Conservation (phyloP, 2,888 invertebrate species). For the Lumbricus terrestris region DNA sequence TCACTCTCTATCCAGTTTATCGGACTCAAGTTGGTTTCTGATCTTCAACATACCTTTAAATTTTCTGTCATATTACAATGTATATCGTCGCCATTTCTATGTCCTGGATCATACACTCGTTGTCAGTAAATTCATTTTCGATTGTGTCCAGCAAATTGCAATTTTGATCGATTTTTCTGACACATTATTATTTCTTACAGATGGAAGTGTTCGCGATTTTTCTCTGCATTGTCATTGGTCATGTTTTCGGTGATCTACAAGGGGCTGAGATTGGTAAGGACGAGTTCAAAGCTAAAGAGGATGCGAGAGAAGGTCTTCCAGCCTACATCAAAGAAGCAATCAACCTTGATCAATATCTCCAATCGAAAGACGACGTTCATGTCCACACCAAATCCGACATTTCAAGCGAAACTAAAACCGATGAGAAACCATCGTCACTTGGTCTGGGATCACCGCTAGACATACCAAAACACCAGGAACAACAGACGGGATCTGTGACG, state of each 20-base stretch:
- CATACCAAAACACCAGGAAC: too few species aligned
- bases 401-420: background rate
- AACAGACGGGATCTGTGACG: too few species aligned
- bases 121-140: too few species aligned
- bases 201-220: background rate
- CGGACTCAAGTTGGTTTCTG: too few species aligned
- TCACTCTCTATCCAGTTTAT: too few species aligned
- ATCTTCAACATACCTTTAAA: too few species aligned
- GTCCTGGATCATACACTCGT: too few species aligned
- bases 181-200: background rate
- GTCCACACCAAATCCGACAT: background rate
- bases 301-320: background rate
- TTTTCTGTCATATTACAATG: too few species aligned
- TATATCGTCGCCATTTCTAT: too few species aligned
- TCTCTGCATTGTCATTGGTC: constrained; percentile 3
- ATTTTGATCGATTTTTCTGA: too few species aligned
- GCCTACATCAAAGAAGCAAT: background rate
- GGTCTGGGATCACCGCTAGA: background rate
- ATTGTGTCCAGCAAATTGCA: too few species aligned
- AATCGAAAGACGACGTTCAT: background rate
- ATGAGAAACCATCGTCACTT: background rate
- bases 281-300: background rate
- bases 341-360: too few species aligned
- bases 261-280: background rate
- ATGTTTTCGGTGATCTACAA: background rate